A percentile compares a stretch with the other conserved stretches of the same genome.
Conservation (phyloP, 2,113 vertebrate species). For the Eretmochelys imbricata region DNA sequence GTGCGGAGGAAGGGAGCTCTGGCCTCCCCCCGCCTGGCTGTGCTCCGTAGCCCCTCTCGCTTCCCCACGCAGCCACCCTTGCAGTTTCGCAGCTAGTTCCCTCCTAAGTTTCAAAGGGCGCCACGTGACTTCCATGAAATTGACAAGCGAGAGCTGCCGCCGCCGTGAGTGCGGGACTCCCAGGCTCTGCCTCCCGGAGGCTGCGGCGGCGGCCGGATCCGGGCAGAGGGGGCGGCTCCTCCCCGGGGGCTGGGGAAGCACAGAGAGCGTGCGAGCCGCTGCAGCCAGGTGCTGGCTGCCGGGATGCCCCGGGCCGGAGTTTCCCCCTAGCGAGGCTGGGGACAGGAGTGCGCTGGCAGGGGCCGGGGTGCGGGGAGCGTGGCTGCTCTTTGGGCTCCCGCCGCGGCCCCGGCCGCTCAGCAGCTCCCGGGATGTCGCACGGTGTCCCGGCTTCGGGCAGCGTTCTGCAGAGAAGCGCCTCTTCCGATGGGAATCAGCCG, state of each 20-base stretch:
- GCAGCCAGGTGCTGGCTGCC: not conserved
- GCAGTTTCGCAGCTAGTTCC: conserved; percentile 33
- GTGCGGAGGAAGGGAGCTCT: not conserved
- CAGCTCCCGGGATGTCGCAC: conserved; percentile 72
- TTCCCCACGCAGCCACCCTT: not conserved
- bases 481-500: conserved; percentile 58
- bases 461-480: conserved; percentile 54
- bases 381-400: not conserved
- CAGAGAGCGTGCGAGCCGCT: not conserved
- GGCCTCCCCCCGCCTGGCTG: not conserved
- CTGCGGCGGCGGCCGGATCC: not conserved
- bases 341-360: not conserved
- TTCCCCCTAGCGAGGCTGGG: conserved; percentile 29
- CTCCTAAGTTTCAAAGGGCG: conserved; percentile 21
- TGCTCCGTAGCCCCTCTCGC: not conserved
- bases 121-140: conserved; percentile 78
- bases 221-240: not conserved
- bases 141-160: not conserved
- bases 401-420: not conserved
- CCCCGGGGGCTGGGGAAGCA: not conserved
- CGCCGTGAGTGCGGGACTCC: not conserved
- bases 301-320: conserved; percentile 2
- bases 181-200: not conserved
- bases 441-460: conserved; percentile 49
- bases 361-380: not conserved